These are phyloP conservation scores for Sapayoa aenigma DNA, from an alignment of 2,113 vertebrate species.

Conservation along the genomic window DNA sequence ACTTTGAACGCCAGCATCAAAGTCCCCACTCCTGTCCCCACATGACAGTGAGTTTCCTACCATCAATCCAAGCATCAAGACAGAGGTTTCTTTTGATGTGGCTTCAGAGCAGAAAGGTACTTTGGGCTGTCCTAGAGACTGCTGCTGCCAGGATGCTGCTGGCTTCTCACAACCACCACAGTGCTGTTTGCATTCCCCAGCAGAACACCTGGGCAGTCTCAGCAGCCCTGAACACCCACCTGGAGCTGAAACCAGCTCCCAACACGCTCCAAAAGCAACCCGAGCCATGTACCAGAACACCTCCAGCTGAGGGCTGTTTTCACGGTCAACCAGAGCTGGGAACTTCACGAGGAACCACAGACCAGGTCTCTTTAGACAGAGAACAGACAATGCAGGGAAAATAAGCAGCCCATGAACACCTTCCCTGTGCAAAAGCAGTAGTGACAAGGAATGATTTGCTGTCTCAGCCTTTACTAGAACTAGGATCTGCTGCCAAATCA, in stretches of 20 bases:
- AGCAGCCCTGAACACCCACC: not conserved
- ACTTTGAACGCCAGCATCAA: not conserved
- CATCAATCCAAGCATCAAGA: not conserved
- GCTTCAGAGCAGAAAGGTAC: not conserved
- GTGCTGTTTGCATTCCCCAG: not conserved
- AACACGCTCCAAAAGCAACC: not conserved
- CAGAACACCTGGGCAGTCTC: not conserved
- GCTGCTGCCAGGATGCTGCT: not conserved
- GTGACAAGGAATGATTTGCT: not conserved
- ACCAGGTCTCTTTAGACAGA: not conserved
- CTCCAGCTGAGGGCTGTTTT: not conserved
- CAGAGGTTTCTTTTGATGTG: not conserved
- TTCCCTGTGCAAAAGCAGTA: not conserved
- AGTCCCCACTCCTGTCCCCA: not conserved
- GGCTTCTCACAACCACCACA: not conserved
- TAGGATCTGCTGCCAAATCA: not conserved
- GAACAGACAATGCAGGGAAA: not conserved
- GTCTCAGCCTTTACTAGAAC: not conserved
- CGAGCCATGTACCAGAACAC: not conserved
- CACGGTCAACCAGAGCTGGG: not conserved
- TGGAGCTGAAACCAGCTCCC: fast-evolving
- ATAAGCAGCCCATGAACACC: not conserved
- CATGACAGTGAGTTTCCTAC: not conserved
- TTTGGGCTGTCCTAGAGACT: not conserved
- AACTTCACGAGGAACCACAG: not conserved